Base-by-base conservation (phyloP, 2,113 vertebrate genomes). In the Echinops telfairi region DNA sequence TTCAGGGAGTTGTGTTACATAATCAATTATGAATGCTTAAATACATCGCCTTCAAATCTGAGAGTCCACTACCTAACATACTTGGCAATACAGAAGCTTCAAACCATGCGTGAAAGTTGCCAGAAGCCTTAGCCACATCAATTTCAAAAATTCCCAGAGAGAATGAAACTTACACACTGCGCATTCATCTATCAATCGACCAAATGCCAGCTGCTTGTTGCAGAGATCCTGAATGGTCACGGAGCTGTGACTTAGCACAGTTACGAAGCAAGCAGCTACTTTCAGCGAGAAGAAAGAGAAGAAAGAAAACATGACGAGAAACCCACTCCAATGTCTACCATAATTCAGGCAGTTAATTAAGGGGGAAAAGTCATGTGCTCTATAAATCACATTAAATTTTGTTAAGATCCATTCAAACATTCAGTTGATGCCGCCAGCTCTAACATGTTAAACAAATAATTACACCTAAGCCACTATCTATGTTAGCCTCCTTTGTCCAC, bases 91-190 rank as follows among this genome's bases (percentile, higher is more conserved):
- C 62, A 47, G n/a, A 83, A 89, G 88, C 92, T 94, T 94, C 85
- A 95, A 96, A 83, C 27, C 96, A 31, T 73, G 76, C 86, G 47
- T 91, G 82, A 87, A 96, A 94, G 68, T 77, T 94, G 57, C 31
- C 95, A 92, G 71, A 73, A 82, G 79, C 62, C 88, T 96, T 36
- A 97, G 62, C 62, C 95, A 80, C 94, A 96, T 97, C 89, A 94
- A 93, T 94, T 96, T 97, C 81, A 93, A 93, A 93, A 92, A 97
- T 96, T 97, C 90, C 87, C 97, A 96, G 79, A 93, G 93, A 88
- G 73, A 75, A 75, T 94, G 88, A 96, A 96, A 96, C 94, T 96
- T 96, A 97, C 91, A 93, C 89, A 76, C 68, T 96, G 71, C 93
- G 36, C 94, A 97, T 93, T 97, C 96, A 96, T 95, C 88, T 91